Percentiles rank a stretch among this genome's conserved stretches.
Conservation (phyloP, 2,888 invertebrate species). For the Steinernema carpocapsae region DNA sequence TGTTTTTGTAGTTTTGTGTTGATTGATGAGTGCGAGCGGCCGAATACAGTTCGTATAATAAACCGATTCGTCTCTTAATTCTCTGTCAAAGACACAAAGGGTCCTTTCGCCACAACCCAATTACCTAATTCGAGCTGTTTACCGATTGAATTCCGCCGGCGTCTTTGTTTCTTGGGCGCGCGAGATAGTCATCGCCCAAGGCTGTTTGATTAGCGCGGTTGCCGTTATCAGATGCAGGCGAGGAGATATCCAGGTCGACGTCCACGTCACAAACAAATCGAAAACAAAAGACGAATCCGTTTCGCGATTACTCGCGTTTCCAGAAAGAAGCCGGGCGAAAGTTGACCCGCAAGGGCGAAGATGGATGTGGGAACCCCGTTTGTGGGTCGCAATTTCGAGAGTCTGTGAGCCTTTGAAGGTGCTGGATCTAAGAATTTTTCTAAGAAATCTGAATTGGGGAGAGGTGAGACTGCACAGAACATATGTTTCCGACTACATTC, state of each 20-base stretch:
- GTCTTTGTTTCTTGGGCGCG: neutral
- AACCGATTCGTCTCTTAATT: conserved; percentile 25
- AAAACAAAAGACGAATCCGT: neutral
- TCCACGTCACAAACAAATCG: conserved; percentile 3
- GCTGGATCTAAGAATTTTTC: too few species aligned
- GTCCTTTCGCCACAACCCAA: neutral
- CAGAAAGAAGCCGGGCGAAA: neutral
- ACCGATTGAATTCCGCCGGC: neutral
- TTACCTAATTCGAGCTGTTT: conserved; percentile 18
- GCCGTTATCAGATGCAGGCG: conserved; percentile 1
- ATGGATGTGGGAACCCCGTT: too few species aligned
- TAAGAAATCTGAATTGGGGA: too few species aligned
- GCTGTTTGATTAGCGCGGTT: neutral
- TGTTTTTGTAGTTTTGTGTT: conserved; percentile 28
- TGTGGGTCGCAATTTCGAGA: too few species aligned
- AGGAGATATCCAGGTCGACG: neutral
- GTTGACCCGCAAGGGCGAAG: too few species aligned
- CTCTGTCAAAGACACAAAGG: neutral
- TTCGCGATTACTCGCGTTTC: neutral
- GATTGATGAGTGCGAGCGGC: conserved; percentile 29
- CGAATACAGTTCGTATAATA: conserved; percentile 23
- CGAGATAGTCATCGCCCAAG: neutral
- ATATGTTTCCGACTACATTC: too few species aligned
- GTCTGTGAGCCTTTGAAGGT: too few species aligned
- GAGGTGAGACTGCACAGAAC: too few species aligned